Percentiles rank a stretch among this genome's conserved stretches.
Conservation (phyloP, 2,113 vertebrate species). For the Montifringilla adamsi region DNA sequence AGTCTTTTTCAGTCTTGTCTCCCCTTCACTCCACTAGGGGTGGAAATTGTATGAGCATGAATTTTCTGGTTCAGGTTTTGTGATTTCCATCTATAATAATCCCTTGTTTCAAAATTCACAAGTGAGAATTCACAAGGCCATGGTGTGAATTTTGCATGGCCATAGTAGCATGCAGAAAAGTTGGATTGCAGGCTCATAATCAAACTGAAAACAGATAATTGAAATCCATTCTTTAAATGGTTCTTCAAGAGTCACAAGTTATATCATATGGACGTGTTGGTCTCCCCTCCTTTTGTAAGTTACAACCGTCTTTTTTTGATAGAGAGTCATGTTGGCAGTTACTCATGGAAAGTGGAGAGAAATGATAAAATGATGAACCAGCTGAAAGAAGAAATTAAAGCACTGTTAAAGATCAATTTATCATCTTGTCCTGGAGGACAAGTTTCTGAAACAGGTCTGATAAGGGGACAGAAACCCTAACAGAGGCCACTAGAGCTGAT, state of each 20-base stretch:
- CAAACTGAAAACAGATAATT: background rate
- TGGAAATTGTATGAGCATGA: background rate
- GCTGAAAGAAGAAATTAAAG: slow-evolving; percentile 26
- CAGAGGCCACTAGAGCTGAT: background rate
- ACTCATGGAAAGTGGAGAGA: background rate
- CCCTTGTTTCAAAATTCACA: background rate
- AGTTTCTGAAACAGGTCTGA: background rate
- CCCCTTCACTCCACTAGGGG: background rate
- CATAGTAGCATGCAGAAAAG: background rate
- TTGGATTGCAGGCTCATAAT: background rate
- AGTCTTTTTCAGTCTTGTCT: background rate
- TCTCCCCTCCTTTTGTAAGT: background rate
- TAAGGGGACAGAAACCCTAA: background rate
- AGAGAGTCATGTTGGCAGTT: background rate
- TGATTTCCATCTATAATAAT: background rate
- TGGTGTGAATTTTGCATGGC: background rate
- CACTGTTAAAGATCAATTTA: background rate
- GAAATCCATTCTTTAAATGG: background rate
- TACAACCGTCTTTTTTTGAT: background rate
- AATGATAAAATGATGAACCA: background rate
- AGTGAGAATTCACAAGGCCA: background rate
- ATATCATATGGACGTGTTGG: background rate
- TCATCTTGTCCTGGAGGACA: background rate
- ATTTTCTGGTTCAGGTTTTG: background rate
- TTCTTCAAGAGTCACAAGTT: background rate